These are phyloP conservation scores for Microplitis manilae DNA, from an alignment of 2,888 invertebrate genomes.

Conservation along the genomic window DNA sequence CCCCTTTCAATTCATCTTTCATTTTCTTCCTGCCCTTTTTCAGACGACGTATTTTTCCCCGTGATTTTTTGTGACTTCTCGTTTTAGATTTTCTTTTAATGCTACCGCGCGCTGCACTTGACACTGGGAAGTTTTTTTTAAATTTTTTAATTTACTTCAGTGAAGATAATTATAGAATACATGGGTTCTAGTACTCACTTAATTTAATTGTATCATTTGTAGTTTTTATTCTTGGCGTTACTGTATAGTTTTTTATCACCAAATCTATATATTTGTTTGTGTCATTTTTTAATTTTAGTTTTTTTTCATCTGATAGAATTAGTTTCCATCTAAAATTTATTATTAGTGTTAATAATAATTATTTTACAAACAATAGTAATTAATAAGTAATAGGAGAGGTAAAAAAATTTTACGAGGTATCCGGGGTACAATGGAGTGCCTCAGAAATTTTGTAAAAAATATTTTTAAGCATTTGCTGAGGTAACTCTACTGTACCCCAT, in stretches of 20 bases:
- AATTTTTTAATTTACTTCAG: constrained; percentile 5
- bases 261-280: neutral
- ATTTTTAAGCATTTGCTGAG: too few species aligned
- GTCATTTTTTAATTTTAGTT: neutral
- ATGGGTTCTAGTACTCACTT: neutral
- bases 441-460: too few species aligned
- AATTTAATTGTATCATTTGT: neutral
- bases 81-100: constrained; percentile 1
- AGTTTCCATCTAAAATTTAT: constrained; percentile 27
- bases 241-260: neutral
- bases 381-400: too few species aligned
- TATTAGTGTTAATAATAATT: neutral
- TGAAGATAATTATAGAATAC: neutral
- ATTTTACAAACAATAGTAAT: too few species aligned
- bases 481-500: too few species aligned
- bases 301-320: constrained; percentile 28
- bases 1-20: constrained; percentile 19
- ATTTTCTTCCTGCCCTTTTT: constrained; percentile 24
- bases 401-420: too few species aligned
- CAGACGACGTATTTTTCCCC: constrained; percentile 15
- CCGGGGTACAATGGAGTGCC: too few species aligned
- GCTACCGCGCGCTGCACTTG: neutral
- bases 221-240: neutral
- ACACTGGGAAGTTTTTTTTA: neutral
- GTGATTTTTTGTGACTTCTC: constrained; percentile 16